These are phyloP conservation scores for Thalassaphorura encarpata DNA, from an alignment of 1,140 invertebrate species.

Conservation along the genomic window DNA sequence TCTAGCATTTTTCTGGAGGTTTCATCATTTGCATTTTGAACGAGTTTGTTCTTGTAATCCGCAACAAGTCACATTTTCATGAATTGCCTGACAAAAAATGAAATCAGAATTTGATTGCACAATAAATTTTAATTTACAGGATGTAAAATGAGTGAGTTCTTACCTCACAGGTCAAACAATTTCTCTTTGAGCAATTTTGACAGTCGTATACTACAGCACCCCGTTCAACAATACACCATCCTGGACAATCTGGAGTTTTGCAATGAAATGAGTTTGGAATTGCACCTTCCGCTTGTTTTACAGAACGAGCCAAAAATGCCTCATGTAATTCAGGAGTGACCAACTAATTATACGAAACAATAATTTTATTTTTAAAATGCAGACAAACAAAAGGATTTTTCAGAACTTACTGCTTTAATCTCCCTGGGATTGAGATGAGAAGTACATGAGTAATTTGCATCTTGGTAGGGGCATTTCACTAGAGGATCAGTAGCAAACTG, in stretches of 20 bases:
- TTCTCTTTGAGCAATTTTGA: neutral
- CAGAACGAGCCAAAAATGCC: neutral
- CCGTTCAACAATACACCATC: neutral
- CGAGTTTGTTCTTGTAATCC: neutral
- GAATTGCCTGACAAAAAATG: neutral
- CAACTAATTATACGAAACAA: neutral
- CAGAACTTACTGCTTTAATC: neutral
- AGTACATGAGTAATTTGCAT: neutral
- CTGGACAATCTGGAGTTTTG: constrained; percentile 2
- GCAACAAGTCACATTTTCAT: neutral
- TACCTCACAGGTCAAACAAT: constrained; percentile 3
- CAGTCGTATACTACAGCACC: neutral
- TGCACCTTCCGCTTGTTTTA: neutral
- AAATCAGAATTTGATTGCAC: neutral
- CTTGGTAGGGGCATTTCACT: neutral
- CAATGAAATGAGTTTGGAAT: constrained; percentile 1
- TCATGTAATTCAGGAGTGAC: neutral
- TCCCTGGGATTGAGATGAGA: neutral
- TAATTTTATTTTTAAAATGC: neutral
- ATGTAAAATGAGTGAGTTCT: too few species aligned
- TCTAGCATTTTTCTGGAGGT: neutral
- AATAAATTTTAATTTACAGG: too few species aligned
- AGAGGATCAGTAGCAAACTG: neutral
- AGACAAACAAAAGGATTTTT: neutral
- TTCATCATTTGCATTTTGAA: neutral